Evolutionary conservation across 2,888 invertebrate genomes (phyloP).

Genomic region (Ichneumoninae sp.): DNA sequence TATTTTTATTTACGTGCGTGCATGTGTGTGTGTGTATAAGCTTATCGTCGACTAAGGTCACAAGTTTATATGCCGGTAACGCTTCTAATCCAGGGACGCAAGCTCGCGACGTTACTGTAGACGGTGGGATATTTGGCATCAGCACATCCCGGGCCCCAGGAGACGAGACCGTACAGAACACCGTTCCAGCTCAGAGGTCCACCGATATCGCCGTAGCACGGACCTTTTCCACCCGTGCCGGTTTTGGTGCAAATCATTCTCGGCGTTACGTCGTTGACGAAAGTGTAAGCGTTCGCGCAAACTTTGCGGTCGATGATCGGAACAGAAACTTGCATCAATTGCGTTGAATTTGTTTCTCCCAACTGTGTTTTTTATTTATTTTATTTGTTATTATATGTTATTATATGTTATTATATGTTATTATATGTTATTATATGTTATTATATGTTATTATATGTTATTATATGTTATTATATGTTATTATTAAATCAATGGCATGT

Average conservation of each 20-base stretch:
- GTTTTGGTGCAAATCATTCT: slow-evolving; percentile 79
- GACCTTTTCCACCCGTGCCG: slow-evolving; percentile 71
- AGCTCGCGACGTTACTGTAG: slow-evolving; percentile 78
- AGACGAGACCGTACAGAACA: slow-evolving; percentile 79
- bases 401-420: no score
- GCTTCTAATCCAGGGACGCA: slow-evolving; percentile 76
- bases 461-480: no score
- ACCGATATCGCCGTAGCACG: slow-evolving; percentile 81
- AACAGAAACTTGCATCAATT: slow-evolving; percentile 85
- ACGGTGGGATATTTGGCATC: slow-evolving; percentile 79
- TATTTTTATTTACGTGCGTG: background rate
- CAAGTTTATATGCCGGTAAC: slow-evolving; percentile 67
- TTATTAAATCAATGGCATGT: background rate
- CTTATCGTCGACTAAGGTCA: background rate
- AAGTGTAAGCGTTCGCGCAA: slow-evolving; percentile 84
- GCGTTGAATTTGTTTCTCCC: slow-evolving; percentile 77
- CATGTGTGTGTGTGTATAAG: background rate
- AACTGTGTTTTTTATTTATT: slow-evolving; percentile 69
- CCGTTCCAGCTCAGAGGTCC: slow-evolving; percentile 78
- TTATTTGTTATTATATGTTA: no score
- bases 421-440: no score
- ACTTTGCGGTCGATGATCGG: slow-evolving; percentile 82
- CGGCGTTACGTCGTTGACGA: slow-evolving; percentile 71
- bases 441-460: no score
- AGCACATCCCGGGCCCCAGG: slow-evolving; percentile 80